phyloP scores from a whole-genome alignment of 2,888 invertebrate genomes.

The Sicus ferrugineus region DNA sequence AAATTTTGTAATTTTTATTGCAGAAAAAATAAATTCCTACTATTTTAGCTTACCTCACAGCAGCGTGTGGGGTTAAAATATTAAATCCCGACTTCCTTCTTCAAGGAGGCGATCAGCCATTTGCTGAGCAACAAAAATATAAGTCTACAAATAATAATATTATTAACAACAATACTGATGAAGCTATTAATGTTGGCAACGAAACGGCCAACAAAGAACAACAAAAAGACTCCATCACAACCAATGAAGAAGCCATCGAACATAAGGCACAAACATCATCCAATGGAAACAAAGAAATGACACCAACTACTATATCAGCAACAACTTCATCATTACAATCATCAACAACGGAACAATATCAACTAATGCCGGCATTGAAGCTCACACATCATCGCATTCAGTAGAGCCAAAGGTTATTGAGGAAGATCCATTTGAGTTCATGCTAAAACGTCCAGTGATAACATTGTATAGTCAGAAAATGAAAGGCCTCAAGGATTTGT shows the following conservation, averaged over 20 bases:
- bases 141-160: slow-evolving; percentile 34
- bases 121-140: slow-evolving; percentile 65
- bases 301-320: background rate
- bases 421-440: slow-evolving; percentile 58
- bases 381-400: slow-evolving; percentile 36
- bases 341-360: slow-evolving; percentile 10
- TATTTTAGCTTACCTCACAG: slow-evolving; percentile 76
- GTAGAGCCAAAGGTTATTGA: slow-evolving; percentile 37
- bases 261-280: slow-evolving; percentile 15
- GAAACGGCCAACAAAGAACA: slow-evolving; percentile 25
- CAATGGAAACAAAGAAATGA: slow-evolving; percentile 11
- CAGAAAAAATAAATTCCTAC: slow-evolving; percentile 65
- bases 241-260: slow-evolving; percentile 28
- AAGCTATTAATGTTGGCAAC: slow-evolving; percentile 44
- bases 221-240: slow-evolving; percentile 27
- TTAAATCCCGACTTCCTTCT: slow-evolving; percentile 80
- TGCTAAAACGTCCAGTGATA: slow-evolving; percentile 69
- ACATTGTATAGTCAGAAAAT: slow-evolving; percentile 90
- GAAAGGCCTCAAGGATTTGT: slow-evolving; percentile 87
- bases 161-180: slow-evolving; percentile 43
- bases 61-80: slow-evolving; percentile 81
- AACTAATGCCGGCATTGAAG: background rate
- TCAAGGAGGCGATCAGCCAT: slow-evolving; percentile 77
- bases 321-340: background rate
- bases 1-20: slow-evolving; percentile 10